Evolutionary conservation across 1,140 invertebrate genomes (phyloP), one percentile per base, ranked within the genome.

Genomic region (Sminthurinus signatus): DNA sequence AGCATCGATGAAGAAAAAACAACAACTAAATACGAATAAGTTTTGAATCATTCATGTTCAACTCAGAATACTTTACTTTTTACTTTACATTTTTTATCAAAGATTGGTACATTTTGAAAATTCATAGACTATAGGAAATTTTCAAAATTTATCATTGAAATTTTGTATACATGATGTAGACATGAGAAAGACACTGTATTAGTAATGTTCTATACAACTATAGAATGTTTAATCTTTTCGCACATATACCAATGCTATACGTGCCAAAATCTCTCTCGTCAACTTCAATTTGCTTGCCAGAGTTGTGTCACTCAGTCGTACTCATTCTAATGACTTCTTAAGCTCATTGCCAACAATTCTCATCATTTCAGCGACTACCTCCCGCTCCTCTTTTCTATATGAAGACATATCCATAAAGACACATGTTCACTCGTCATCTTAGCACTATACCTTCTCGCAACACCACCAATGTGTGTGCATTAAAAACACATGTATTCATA

Each of bases 311-410:
- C 32, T 63, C 61, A 46, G 21, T 63, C 43, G 42, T 21, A 28
- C 17, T 59, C 5, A 52, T 28, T 62, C 39, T 63, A 63, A 63
- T 63, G 61, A 63, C 61, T 63, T 63, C 43, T 63, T 2, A 36
- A 3, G 42, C 27, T 27, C 61, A 44, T 21, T 63, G 61, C 61
- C 61, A 63, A 63, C 21, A 57, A 8, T 54, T 55, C 60, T 23
- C 21, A 15, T 44, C n/a, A n/a, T n/a, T n/a, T n/a, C n/a, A n/a
- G n/a, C n/a, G n/a, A n/a, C n/a, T n/a, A n/a, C n/a, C n/a, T n/a
- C n/a, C n/a, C n/a, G n/a, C n/a, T n/a, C n/a, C n/a, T n/a, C n/a
- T n/a, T n/a, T n/a, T n/a, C n/a, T n/a, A n/a, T n/a, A n/a, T n/a
- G n/a, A n/a, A n/a, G n/a, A n/a, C n/a, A n/a, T n/a, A n/a, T n/a